Evolutionary conservation across 2,797 vertebrate genomes (phyloP).

Genomic region (Melanogrammus aeglefinus): DNA sequence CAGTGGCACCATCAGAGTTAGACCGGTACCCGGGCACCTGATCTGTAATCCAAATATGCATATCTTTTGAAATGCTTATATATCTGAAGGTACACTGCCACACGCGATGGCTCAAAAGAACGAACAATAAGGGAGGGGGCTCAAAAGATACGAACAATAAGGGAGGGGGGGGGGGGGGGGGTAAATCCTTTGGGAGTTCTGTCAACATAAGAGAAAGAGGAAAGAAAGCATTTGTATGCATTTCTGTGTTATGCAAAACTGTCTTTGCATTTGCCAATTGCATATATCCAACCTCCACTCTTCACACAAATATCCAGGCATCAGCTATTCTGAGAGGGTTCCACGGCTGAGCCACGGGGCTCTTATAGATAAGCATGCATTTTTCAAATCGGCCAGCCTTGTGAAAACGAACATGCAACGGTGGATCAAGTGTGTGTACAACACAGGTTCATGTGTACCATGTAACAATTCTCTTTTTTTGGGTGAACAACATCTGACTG

Average conservation of each 20-base stretch:
- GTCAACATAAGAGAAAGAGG: neutral
- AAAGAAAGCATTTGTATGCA: neutral
- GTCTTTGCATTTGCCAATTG: neutral
- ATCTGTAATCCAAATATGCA: conserved; percentile 51
- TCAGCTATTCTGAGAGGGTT: neutral
- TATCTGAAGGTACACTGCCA: conserved; percentile 4
- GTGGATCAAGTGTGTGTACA: neutral
- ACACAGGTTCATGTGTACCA: neutral
- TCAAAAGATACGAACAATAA: neutral
- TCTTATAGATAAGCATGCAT: neutral
- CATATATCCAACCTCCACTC: neutral
- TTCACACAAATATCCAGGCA: neutral
- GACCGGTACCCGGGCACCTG: conserved; percentile 18
- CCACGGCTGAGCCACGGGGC: neutral
- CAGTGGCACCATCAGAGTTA: conserved; percentile 55
- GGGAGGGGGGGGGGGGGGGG: no score
- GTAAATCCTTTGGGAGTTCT: neutral
- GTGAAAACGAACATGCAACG: neutral
- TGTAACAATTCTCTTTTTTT: no score
- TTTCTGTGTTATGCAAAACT: neutral
- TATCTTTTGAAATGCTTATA: conserved; percentile 11
- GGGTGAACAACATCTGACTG: neutral
- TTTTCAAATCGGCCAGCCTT: neutral
- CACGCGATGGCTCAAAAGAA: neutral
- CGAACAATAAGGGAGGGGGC: no score